These are phyloP conservation scores for Natrix natrix DNA, from an alignment of 2,797 vertebrate genomes.

Conservation along the genomic window DNA sequence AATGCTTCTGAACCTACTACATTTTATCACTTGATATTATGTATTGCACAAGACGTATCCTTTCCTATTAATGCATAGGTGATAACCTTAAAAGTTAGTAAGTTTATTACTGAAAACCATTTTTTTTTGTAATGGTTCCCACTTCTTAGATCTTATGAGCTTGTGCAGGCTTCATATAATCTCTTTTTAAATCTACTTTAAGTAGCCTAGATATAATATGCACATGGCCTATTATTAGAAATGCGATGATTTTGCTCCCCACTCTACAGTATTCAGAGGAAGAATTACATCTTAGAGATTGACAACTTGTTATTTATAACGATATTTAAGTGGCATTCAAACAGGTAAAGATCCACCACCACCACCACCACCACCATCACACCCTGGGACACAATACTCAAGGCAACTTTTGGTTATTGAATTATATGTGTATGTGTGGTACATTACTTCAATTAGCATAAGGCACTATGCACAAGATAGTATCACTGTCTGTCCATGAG, in stretches of 20 bases:
- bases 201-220: not conserved
- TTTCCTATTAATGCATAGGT: not conserved
- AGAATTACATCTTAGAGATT: not conserved
- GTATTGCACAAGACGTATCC: not conserved
- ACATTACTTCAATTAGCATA: not conserved
- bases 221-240: not conserved
- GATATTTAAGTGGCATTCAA: not conserved
- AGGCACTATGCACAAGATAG: not conserved
- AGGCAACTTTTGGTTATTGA: not conserved
- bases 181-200: slow-evolving; percentile 17
- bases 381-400: not conserved
- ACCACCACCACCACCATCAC: not conserved
- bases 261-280: not conserved
- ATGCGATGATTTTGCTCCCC: not conserved
- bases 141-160: not conserved
- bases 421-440: not conserved
- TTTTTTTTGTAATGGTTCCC: slow-evolving; percentile 10
- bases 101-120: not conserved
- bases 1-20: slow-evolving; percentile 14
- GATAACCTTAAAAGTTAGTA: slow-evolving; percentile 5
- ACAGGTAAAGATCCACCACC: not conserved
- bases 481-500: not conserved
- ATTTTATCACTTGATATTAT: slow-evolving; percentile 17
- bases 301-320: not conserved
- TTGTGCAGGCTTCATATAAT: not conserved